phyloP scores from a whole-genome alignment of 2,797 vertebrate species.

The Sebastes nivosus region DNA sequence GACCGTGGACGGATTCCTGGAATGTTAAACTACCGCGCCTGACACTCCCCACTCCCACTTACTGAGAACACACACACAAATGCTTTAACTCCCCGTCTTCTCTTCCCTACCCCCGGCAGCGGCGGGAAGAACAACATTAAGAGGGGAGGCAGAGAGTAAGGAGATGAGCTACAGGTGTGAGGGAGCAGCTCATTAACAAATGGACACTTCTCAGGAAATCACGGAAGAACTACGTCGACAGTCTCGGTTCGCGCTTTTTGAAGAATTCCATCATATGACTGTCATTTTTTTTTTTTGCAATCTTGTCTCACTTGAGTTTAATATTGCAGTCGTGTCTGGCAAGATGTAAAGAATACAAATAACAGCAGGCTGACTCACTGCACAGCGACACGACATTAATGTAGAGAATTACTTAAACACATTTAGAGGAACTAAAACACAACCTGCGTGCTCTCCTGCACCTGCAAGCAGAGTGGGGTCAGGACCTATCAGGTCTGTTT shows the following conservation, averaged over 20 bases:
- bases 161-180: constrained; percentile 62
- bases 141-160: constrained; percentile 1
- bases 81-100: constrained; percentile 55
- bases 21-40: constrained; percentile 81
- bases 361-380: constrained; percentile 36
- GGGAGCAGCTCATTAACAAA: constrained; percentile 56
- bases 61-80: constrained; percentile 65
- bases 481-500: constrained; percentile 15
- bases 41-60: constrained; percentile 79
- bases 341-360: constrained; percentile 33
- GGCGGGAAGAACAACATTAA: constrained; percentile 23
- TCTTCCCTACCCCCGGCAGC: constrained; percentile 37
- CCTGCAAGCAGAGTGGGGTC: constrained; percentile 9
- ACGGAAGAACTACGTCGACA: not conserved
- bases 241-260: not conserved
- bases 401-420: constrained; percentile 7
- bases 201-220: constrained; percentile 19
- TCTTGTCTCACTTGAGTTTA: constrained; percentile 27
- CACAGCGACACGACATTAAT: not conserved
- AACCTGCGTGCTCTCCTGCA: constrained; percentile 15
- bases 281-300: constrained; percentile 6
- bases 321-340: constrained; percentile 29
- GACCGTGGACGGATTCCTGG: constrained; percentile 77
- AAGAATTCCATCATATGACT: constrained; percentile 11
- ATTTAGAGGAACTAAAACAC: not conserved